Evolutionary conservation across 2,797 vertebrate species (phyloP).

Genomic region (Pterois miles): DNA sequence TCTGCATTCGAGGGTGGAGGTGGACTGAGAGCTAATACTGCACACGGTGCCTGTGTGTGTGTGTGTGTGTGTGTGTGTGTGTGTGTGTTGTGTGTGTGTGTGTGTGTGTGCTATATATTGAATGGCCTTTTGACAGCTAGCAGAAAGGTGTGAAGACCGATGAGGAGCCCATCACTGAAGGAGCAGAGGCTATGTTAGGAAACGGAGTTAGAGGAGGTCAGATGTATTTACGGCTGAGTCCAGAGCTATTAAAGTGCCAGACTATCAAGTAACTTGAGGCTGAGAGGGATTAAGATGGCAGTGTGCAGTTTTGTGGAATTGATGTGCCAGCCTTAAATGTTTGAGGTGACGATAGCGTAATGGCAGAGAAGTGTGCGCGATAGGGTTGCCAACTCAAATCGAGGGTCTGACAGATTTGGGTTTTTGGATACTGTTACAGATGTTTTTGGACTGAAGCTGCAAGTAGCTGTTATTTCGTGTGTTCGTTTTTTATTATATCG

Average conservation of each 20-base stretch:
- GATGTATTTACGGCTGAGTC: slow-evolving; percentile 56
- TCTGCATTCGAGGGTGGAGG: slow-evolving; percentile 13
- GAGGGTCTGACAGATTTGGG: slow-evolving; percentile 36
- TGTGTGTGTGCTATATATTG: not conserved
- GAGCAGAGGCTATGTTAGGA: slow-evolving; percentile 54
- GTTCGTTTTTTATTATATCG: not conserved
- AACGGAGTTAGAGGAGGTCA: slow-evolving; percentile 47
- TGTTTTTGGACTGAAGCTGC: slow-evolving; percentile 33
- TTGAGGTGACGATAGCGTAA: slow-evolving; percentile 57
- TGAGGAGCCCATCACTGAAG: slow-evolving; percentile 33
- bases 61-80: not conserved
- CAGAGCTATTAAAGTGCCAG: slow-evolving; percentile 61
- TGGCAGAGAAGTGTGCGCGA: slow-evolving; percentile 45
- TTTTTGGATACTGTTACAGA: slow-evolving; percentile 29
- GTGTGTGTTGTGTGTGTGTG: not conserved
- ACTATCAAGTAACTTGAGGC: slow-evolving; percentile 65
- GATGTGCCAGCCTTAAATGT: slow-evolving; percentile 45
- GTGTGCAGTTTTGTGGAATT: slow-evolving; percentile 56
- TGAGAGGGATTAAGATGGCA: slow-evolving; percentile 61
- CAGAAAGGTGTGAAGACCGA: slow-evolving; percentile 22
- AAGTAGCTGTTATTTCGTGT: slow-evolving; percentile 9
- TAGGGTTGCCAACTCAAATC: slow-evolving; percentile 43
- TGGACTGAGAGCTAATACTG: slow-evolving; percentile 2
- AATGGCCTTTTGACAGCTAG: slow-evolving; percentile 45
- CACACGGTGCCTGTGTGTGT: not conserved